Base-by-base conservation (phyloP, 2,888 invertebrate species). In the Drosophila birchii region DNA sequence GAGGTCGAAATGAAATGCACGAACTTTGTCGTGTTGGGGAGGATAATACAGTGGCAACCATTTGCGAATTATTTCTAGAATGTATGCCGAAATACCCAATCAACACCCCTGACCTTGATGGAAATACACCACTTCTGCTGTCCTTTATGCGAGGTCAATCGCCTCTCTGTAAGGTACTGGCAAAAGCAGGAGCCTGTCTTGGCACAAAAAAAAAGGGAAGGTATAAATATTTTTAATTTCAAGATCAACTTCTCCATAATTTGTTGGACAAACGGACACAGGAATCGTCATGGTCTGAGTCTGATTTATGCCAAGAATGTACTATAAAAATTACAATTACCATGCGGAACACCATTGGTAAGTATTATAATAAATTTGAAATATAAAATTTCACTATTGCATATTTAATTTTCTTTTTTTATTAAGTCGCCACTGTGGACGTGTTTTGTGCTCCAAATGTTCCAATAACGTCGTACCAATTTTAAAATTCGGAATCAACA, bases 241-340 rank as follows among this genome's bases (percentile, higher is more conserved):
- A 98, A 4, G 96, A 96, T 90, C 96, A 96, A 89, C 92, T 96
- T 64, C 92, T 96, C 36, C 95, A 95, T 87, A 94, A 96, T 77
- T 92, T 97, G 76, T 92, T 96, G 80, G 98, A 98, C 93, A 96
- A 96, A 75, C 92, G 99, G 78, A 95, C 96, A 1, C 95, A 96
- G 98, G 98, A 98, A 91, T 97, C 98, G 14, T 96, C 97, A 14
- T 99, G 99, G 99, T 96, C 97, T 9, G 98, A 97, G 83, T 97
- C 97, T 64, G 98, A 99, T 87, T 94, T 95, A 71, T 99, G 99
- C 90, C 95, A 98, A 90, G 98, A 99, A 92, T 99, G 99, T 93
- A 96, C 96, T 53, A 95, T 96, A 77, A 97, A 97, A 92, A 99
- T 99, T 94, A 96, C 97, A 3, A 94, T 99, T 60, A 98, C 98